phyloP scores from a whole-genome alignment of 2,113 vertebrate genomes.

The Gymnobelideus leadbeateri region DNA sequence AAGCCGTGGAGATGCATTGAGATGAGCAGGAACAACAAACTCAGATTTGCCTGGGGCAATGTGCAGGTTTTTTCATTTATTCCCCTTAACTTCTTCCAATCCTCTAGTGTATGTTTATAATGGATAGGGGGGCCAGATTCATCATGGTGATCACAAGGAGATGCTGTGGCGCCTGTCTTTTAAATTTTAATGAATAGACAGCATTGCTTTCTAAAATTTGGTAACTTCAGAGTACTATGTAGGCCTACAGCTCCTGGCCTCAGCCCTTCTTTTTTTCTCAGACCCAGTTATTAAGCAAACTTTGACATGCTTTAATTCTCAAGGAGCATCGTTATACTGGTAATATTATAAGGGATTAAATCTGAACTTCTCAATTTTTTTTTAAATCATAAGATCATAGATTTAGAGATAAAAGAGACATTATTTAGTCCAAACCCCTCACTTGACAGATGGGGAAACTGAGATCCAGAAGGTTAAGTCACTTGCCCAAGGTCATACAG shows the following conservation, averaged over 20 bases:
- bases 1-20: conserved; percentile 61
- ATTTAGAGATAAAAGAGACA: neutral
- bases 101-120: conserved; percentile 57
- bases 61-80: conserved; percentile 69
- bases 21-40: conserved; percentile 70
- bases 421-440: neutral
- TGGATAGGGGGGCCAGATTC: conserved; percentile 46
- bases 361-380: neutral
- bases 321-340: neutral
- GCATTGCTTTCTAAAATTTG: conserved; percentile 56
- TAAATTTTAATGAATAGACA: conserved; percentile 69
- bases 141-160: conserved; percentile 58
- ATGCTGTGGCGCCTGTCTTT: conserved; percentile 64
- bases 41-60: conserved; percentile 61
- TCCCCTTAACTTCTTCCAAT: conserved; percentile 61
- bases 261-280: neutral
- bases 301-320: neutral
- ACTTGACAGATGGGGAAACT: neutral
- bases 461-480: neutral
- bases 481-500: neutral
- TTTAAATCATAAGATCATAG: neutral
- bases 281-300: neutral
- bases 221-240: conserved; percentile 24
- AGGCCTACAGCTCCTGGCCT: neutral
- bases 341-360: neutral